Conservation (phyloP, 1,140 invertebrate genomes). For the Agrilus planipennis region DNA sequence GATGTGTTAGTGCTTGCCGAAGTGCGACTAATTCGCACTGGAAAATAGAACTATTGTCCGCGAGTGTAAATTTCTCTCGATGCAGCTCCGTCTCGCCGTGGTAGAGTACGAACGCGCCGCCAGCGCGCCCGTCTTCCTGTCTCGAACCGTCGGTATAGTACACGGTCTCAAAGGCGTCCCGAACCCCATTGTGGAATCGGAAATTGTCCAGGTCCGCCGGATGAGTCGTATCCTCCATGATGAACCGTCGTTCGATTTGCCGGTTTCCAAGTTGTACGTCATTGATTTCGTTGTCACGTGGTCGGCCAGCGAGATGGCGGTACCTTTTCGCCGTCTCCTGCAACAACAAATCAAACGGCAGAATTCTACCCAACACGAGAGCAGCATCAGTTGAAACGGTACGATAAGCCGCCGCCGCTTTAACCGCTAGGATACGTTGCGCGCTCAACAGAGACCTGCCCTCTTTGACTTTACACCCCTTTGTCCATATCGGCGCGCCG, state of each 20-base stretch:
- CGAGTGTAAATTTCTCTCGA: neutral
- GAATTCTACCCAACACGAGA: neutral
- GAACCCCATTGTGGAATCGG: neutral
- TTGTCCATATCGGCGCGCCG: conserved; percentile 7
- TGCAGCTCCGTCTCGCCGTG: neutral
- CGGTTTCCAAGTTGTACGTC: neutral
- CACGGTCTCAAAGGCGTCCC: neutral
- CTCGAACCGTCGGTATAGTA: neutral
- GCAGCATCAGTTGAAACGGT: conserved; percentile 6
- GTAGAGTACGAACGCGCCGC: neutral
- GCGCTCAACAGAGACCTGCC: neutral
- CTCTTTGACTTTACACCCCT: neutral
- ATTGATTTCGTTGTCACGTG: no score
- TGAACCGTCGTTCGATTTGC: neutral
- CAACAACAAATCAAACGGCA: conserved; percentile 6
- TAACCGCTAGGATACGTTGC: conserved; percentile 1
- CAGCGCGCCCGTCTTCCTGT: neutral
- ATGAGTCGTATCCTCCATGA: neutral
- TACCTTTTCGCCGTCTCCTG: neutral
- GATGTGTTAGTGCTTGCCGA: neutral
- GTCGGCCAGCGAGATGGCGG: neutral
- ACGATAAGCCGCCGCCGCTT: neutral
- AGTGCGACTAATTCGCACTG: neutral
- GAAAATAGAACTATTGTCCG: neutral
- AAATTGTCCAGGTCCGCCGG: neutral